Percentiles rank a stretch among this genome's conserved stretches.
These are phyloP conservation scores for Rhinolophus ferrumequinum DNA, from an alignment of 2,113 vertebrate genomes.

Conservation along the genomic window DNA sequence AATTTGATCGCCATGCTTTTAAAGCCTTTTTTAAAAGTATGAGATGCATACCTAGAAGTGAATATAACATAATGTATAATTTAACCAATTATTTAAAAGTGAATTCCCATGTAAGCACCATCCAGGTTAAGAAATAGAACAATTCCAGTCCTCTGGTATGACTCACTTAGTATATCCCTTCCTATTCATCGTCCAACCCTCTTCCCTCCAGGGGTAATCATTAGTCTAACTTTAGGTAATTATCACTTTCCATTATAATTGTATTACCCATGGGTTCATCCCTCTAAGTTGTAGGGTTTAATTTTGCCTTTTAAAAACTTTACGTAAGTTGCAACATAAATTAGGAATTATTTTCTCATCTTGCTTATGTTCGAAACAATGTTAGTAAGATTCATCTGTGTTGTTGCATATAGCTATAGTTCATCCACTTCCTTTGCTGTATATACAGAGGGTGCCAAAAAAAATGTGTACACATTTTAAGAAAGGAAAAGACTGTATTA, in stretches of 20 bases:
- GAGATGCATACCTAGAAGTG: background rate
- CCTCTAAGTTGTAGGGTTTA: background rate
- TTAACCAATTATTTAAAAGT: background rate
- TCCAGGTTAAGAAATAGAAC: background rate
- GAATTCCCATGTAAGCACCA: background rate
- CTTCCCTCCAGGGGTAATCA: background rate
- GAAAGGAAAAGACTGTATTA: too few relatives aligned
- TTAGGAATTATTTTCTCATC: background rate
- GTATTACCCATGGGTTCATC: background rate
- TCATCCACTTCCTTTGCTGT: constrained; percentile 1
- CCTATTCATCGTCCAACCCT: background rate
- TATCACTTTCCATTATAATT: background rate
- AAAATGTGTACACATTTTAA: too few relatives aligned
- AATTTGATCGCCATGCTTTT: background rate
- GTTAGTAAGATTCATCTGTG: constrained; percentile 3
- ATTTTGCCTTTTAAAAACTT: background rate
- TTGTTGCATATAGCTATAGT: background rate
- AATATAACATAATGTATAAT: background rate
- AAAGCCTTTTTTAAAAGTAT: background rate
- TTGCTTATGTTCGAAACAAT: background rate
- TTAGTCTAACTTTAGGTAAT: background rate
- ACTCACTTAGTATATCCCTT: background rate
- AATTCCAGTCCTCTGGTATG: background rate
- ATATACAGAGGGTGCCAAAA: background rate
- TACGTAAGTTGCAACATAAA: background rate